Percentiles rank a stretch among this genome's conserved stretches.
Conservation (phyloP, 2,113 vertebrate genomes). For the Ptilonorhynchus violaceus region DNA sequence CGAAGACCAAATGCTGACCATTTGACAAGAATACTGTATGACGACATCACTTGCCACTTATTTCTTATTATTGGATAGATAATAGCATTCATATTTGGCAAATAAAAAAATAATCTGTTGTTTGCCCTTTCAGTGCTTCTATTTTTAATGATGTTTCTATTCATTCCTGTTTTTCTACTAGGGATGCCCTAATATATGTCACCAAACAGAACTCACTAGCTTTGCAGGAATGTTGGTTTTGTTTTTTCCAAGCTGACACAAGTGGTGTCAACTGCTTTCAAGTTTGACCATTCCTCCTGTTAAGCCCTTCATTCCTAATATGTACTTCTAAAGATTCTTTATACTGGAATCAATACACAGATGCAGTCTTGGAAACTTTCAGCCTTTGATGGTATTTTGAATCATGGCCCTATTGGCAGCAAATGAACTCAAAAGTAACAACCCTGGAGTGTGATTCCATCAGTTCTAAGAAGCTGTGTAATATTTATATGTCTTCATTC, state of each 20-base stretch:
- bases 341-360: constrained; percentile 50
- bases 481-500: constrained; percentile 66
- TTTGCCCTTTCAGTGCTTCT: background rate
- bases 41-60: constrained; percentile 7
- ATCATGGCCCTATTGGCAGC: constrained; percentile 28
- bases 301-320: constrained; percentile 33
- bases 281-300: background rate
- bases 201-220: background rate
- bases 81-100: background rate
- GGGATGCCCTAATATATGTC: background rate
- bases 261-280: background rate
- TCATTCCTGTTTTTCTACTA: background rate
- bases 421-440: constrained; percentile 44
- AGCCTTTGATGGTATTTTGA: constrained; percentile 62
- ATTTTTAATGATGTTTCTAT: constrained; percentile 37
- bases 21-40: constrained; percentile 57
- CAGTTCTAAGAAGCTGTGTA: constrained; percentile 58
- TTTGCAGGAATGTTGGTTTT: background rate
- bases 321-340: constrained; percentile 46
- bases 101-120: background rate
- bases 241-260: background rate
- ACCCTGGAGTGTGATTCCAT: constrained; percentile 36
- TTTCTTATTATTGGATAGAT: constrained; percentile 36
- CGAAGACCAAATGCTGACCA: constrained; percentile 33
- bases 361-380: constrained; percentile 63